Conservation (phyloP, 2,113 vertebrate species). For the Chroicocephalus ridibundus region DNA sequence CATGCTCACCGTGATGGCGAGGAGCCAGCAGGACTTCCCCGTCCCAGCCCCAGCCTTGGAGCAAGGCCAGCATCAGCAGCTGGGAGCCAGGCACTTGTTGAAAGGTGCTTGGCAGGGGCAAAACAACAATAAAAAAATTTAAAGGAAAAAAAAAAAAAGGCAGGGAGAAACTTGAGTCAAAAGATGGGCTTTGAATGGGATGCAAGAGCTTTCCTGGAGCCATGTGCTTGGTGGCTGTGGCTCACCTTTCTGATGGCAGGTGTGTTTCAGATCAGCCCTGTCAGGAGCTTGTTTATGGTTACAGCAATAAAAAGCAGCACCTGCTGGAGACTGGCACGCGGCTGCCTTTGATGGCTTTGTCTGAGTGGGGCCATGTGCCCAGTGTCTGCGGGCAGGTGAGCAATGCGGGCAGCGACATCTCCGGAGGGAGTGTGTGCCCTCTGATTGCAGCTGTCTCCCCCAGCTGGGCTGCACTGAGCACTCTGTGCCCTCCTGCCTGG, state of each 20-base stretch:
- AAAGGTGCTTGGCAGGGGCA: conserved; percentile 72
- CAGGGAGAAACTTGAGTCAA: conserved; percentile 21
- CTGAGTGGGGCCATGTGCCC: not conserved
- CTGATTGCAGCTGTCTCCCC: not conserved
- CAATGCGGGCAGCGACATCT: fast-evolving
- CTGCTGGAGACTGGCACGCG: conserved; percentile 62
- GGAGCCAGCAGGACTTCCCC: conserved; percentile 75
- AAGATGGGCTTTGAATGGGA: conserved; percentile 50
- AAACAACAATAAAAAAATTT: conserved; percentile 53
- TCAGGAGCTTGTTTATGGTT: conserved; percentile 49
- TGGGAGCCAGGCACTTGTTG: conserved; percentile 78
- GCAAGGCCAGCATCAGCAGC: conserved; percentile 77
- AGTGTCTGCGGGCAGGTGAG: not conserved
- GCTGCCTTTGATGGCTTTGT: conserved; percentile 64
- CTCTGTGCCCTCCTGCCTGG: fast-evolving
- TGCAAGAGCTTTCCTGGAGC: conserved; percentile 44
- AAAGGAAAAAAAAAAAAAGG: not conserved
- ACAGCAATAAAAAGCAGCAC: conserved; percentile 62
- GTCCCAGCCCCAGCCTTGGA: conserved; percentile 70
- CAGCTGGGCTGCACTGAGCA: not conserved
- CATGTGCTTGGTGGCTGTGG: conserved; percentile 57
- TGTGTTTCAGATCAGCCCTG: conserved; percentile 51
- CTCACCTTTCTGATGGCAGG: conserved; percentile 78
- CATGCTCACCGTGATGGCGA: conserved; percentile 39
- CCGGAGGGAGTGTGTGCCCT: not conserved